Base-by-base conservation (phyloP, 2,797 vertebrate species). In the Tympanoctomys barrerae region DNA sequence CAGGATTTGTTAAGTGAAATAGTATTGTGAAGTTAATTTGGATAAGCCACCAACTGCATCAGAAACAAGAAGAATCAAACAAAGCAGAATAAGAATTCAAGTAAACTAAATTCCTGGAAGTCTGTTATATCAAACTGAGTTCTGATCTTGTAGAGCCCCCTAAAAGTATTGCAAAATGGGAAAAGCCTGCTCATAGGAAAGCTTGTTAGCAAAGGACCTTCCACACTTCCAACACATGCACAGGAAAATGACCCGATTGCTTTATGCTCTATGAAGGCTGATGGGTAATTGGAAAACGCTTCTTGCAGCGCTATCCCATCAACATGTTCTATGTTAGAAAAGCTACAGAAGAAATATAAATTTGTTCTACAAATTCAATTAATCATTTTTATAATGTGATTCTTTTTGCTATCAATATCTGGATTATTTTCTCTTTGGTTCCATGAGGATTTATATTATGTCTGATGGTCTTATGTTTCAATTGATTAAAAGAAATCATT, bases 21-120 rank as follows among this genome's bases (percentile, higher is more conserved):
- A 85, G 87, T 94, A 78, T 85, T 87, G 68, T 91, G 61, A 94
- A 81, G 61, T 91, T 92, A 84, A 90, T 94, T 95, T 96, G 57
- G 81, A 85, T 42, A 83, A 42, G 52, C 62, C 89, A 66, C 59
- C 16, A 89, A 89, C 77, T 96, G 95, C 68, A 91, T 75, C 84
- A 61, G 59, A 89, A 91, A 89, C 26, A 86, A 52, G 42, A 7
- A 87, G 84, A 89, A 68, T 94, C 46, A 91, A 81, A 26, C 73
- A 59, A 93, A 95, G 52, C 71, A 87, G 62, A 93, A 91, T 82
- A 57, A 94, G 52, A 92, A 93, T n/a, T 33, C 89, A 62, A 91
- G 46, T 57, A 46, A 94, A 87, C 33, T 81, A 70, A 81, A 84
- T 42, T 83, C 78, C 49, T 21, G 59, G 28, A 95, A 85, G 31